Base-by-base conservation (phyloP, 2,888 invertebrate species). In the Drosophila longiperda region DNA sequence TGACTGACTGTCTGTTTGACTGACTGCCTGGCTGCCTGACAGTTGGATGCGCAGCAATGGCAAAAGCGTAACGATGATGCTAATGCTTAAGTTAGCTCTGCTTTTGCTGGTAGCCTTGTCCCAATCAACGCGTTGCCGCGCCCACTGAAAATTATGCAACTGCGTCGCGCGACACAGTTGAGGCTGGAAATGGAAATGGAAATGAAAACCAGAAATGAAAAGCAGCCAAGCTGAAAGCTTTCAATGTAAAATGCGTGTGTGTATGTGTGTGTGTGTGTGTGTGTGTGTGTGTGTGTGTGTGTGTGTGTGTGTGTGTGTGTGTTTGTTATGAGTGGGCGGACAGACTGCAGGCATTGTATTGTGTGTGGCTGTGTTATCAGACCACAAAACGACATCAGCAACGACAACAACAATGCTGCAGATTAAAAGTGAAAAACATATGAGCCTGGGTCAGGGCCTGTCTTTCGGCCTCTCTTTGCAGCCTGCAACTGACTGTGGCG, bases 151-250 rank as follows among this genome's bases (percentile, higher is more conserved):
- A 80, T 89, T 80, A 85, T 85, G 85, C 90, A 89, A 89, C 78
- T 76, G 69, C 58, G 67, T 74, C 68, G 63, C 78, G 60, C 66
- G 63, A 68, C 75, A 85, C 55, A 55, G 36, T 54, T 54, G 54
- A 54, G 54, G 54, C 54, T 87, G 71, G 62, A 89, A 86, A 83
- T 89, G 75, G 68, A 80, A 82, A 82, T 83, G 72, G 66, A 80
- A 85, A 82, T 80, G 83, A 68, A 87, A 89, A 83, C 80, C 82
- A 83, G 86, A 84, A 89, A 89, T 82, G 83, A 90, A 81, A 85
- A 90, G 84, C 86, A 89, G 62, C 81, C 82, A 69, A 79, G 80
- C 85, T 66, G 85, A 84, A 89, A 85, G 89, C 84, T 87, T 85
- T 79, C 83, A 82, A 72, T 75, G 57, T 45, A 23, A 49, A 42